Base-by-base conservation (phyloP, 2,888 invertebrate genomes). In the Sphaerophoria rueppellii region DNA sequence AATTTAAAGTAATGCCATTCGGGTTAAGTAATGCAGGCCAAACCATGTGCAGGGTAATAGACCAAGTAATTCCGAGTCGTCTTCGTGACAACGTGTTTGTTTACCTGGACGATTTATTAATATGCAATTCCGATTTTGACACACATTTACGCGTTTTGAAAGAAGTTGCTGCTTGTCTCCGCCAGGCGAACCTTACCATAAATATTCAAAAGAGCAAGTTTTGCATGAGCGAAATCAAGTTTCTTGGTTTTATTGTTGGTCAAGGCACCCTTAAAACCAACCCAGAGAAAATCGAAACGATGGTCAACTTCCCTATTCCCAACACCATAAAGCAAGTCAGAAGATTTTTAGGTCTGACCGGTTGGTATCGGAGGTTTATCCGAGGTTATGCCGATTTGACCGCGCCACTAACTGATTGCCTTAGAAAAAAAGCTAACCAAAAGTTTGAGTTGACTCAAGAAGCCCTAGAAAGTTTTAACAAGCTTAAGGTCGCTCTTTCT, bases 71-170 rank as follows among this genome's bases (percentile, higher is more conserved):
- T 12, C 55, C 34, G 3, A 55, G 34, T 35, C 34, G 34, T 0
- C 1, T 55, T 7, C 34, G 55, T 6, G 55, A 55, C 4, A 55
- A 35, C 12, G 55, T 55, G 34, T 55, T 60, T 6, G 50, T 74
- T 4, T 74, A 74, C n/a, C 16, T 65, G 11, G 63, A 73, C 9
- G 73, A 54, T 14, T 34, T 63, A 5, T 12, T 61, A 4, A 52
- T 61, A 12, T 52, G 61, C 32, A 52, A 52, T 9, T 37, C 52
- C 12, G 73, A 74, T 65, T 55, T 65, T 1, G 57, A 74, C 12
- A 46, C 63, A 0, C 35, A 74, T 9, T 7, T 55, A n/a, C 12
- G 32, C 12, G 34, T 54, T 9, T 34, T 54, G 32, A 54, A 54
- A 4, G 40, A 67, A 40, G 54, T 67, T 35, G 37, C 67, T 40